Percentiles rank a stretch among this genome's conserved stretches.
Evolutionary conservation across 2,113 vertebrate genomes (phyloP).

Genomic region (Saimiri boliviensis): DNA sequence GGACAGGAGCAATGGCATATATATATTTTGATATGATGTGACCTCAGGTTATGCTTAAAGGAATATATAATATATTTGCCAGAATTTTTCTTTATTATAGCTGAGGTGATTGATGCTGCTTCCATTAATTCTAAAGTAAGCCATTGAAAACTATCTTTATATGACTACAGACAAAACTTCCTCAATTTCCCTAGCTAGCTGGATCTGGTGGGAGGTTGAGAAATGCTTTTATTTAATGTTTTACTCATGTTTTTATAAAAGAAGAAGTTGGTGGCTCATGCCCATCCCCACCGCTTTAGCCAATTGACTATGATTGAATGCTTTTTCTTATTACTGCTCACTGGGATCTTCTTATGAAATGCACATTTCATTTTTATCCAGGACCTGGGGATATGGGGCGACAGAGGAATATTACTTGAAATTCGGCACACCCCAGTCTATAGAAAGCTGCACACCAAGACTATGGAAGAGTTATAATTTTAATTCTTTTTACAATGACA

Average conservation of each 20-base stretch:
- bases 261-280: conserved; percentile 1
- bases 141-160: conserved; percentile 33
- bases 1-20: accelerated
- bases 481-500: conserved; percentile 75
- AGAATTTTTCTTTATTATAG: conserved; percentile 17
- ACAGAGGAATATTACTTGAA: conserved; percentile 67
- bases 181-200: conserved; percentile 23
- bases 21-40: not conserved
- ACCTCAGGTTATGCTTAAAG: not conserved
- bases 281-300: conserved; percentile 54
- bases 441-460: conserved; percentile 22
- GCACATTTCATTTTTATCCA: conserved; percentile 78
- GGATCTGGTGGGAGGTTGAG: not conserved
- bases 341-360: conserved; percentile 74
- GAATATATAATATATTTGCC: not conserved
- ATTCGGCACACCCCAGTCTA: not conserved
- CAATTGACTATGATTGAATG: conserved; percentile 72
- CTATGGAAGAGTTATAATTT: conserved; percentile 77
- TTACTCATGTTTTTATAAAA: conserved; percentile 45
- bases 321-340: conserved; percentile 66
- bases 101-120: not conserved
- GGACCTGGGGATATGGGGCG: conserved; percentile 58
- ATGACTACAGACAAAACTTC: not conserved
- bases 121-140: conserved; percentile 41
- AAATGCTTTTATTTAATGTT: conserved; percentile 54